These are phyloP conservation scores for Eurypyga helias DNA, from an alignment of 2,113 vertebrate species.

Conservation along the genomic window DNA sequence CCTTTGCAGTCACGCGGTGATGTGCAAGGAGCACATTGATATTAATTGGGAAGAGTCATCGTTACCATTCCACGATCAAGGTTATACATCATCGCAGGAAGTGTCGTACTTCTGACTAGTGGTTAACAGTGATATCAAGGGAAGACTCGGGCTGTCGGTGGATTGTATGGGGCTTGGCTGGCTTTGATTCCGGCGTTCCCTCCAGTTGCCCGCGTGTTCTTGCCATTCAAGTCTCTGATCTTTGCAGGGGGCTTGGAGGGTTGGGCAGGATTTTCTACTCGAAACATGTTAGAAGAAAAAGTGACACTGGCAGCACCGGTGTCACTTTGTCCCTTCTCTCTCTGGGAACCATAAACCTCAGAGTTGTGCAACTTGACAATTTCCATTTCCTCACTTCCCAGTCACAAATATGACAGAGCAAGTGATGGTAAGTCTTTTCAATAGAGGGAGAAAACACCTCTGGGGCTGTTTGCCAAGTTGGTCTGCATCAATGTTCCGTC, in stretches of 20 bases:
- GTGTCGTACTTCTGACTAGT: not conserved
- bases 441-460: not conserved
- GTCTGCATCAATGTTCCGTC: too few species aligned
- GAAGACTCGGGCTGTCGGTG: not conserved
- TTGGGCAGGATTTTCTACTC: constrained; percentile 22
- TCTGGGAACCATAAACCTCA: not conserved
- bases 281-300: not conserved
- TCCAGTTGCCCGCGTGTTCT: not conserved
- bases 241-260: not conserved
- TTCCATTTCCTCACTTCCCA: not conserved
- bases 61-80: not conserved
- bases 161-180: not conserved
- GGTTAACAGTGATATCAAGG: not conserved
- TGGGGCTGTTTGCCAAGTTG: not conserved
- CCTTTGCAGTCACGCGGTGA: not conserved
- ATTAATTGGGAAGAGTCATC: fast-evolving
- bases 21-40: not conserved
- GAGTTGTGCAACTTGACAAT: not conserved
- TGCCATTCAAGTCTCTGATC: not conserved
- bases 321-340: constrained; percentile 24
- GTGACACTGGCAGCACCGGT: not conserved
- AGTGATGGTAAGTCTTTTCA: not conserved
- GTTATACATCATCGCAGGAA: fast-evolving
- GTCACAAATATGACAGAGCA: not conserved
- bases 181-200: not conserved